Conservation (phyloP, 1,140 invertebrate genomes). For the Campoletis sonorensis region DNA sequence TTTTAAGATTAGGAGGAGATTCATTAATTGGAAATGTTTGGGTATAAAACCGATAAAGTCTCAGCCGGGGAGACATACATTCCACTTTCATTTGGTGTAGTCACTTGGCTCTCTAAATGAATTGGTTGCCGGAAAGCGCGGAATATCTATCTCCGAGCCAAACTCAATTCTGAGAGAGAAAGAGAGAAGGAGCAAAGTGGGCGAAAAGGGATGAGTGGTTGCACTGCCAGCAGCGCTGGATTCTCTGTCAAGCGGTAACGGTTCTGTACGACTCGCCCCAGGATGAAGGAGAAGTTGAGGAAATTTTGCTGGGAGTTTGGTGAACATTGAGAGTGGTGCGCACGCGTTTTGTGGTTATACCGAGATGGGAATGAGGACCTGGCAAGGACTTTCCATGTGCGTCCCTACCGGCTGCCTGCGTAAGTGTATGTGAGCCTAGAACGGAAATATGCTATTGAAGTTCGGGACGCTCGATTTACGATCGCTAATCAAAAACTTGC, state of each 20-base stretch:
- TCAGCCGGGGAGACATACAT: not conserved
- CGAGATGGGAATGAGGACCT: constrained; percentile 15
- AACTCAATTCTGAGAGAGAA: not conserved
- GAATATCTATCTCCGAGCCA: not conserved
- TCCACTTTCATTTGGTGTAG: not conserved
- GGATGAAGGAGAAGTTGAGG: constrained; percentile 34
- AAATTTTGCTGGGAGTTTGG: constrained; percentile 34
- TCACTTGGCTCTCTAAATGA: not conserved
- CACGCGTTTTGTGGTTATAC: constrained; percentile 13
- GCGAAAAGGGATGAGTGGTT: not conserved
- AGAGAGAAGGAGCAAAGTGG: not conserved
- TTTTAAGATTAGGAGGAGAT: no score
- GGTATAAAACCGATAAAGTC: no score
- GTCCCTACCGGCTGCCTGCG: not conserved
- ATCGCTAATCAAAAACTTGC: constrained; percentile 62
- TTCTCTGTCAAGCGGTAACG: constrained; percentile 31
- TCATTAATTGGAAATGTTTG: no score
- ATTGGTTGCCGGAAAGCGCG: constrained; percentile 6
- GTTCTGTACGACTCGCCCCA: not conserved
- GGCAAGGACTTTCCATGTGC: not conserved
- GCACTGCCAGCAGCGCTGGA: not conserved
- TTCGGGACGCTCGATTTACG: constrained; percentile 60
- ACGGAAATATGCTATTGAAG: constrained; percentile 45
- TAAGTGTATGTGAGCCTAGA: not conserved
- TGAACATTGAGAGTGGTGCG: constrained; percentile 13